Evolutionary conservation across 2,113 vertebrate genomes (phyloP).

Genomic region (Pygoscelis adeliae): DNA sequence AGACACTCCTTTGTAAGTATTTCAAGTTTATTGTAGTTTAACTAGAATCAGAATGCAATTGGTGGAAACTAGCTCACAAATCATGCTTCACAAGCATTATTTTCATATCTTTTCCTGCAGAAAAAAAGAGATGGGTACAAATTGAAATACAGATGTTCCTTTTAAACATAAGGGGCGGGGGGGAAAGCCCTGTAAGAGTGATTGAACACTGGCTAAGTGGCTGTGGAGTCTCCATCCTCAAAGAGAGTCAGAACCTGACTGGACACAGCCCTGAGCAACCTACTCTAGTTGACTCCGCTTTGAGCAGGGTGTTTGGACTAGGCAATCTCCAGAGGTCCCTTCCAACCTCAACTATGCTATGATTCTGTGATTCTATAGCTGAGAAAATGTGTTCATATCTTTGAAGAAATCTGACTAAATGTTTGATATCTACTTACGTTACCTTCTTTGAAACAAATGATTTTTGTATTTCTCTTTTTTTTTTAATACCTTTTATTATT

Average conservation of each 20-base stretch:
- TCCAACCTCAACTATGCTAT: background rate
- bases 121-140: background rate
- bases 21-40: background rate
- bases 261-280: background rate
- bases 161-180: background rate
- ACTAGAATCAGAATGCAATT: background rate
- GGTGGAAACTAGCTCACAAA: background rate
- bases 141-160: background rate
- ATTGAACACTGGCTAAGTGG: background rate
- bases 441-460: background rate
- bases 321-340: background rate
- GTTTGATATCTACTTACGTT: background rate
- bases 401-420: background rate
- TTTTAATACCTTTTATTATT: background rate
- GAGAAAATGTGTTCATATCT: background rate
- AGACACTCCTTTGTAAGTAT: background rate
- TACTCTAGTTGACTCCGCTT: background rate
- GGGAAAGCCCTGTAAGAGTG: fast-evolving
- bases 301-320: background rate
- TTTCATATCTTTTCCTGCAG: background rate
- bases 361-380: background rate
- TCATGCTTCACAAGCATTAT: background rate
- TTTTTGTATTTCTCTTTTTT: background rate
- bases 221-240: background rate
- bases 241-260: background rate